These are phyloP conservation scores for Pedionomus torquatus DNA, from an alignment of 2,113 vertebrate species.

Conservation along the genomic window DNA sequence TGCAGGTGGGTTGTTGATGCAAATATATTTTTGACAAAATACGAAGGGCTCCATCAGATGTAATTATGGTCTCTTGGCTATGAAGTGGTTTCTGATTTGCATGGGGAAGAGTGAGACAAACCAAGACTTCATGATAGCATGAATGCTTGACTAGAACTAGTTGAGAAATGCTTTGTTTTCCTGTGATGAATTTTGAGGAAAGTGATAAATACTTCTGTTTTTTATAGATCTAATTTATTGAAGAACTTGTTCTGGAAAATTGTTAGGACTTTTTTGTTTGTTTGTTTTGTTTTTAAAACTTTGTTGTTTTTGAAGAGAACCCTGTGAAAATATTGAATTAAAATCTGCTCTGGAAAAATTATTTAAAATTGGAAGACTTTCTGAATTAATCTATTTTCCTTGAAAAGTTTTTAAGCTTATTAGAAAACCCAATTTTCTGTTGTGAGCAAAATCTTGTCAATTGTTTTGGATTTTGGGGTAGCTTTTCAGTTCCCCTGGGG, in stretches of 20 bases:
- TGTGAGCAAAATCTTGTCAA: neutral
- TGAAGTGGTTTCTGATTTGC: neutral
- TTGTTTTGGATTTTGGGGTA: slow-evolving; percentile 17
- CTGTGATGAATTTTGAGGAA: neutral
- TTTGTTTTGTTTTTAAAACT: neutral
- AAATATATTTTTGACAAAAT: neutral
- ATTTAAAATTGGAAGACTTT: slow-evolving; percentile 14
- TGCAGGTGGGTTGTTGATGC: neutral
- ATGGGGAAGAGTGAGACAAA: neutral
- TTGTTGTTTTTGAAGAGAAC: neutral
- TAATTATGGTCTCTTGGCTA: neutral
- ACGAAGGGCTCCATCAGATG: neutral
- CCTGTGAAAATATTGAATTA: neutral
- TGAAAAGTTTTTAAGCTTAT: slow-evolving; percentile 45
- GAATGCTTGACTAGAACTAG: neutral
- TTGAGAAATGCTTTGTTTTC: neutral
- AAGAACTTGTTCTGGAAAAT: neutral
- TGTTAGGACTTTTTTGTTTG: neutral
- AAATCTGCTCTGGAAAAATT: slow-evolving; percentile 14
- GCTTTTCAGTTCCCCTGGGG: neutral
- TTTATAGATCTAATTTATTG: neutral
- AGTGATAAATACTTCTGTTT: neutral
- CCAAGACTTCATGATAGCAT: neutral
- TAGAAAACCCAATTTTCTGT: slow-evolving; percentile 43
- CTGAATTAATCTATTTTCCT: slow-evolving; percentile 19